Conservation (phyloP, 2,113 vertebrate genomes). For the Oceanites oceanicus region DNA sequence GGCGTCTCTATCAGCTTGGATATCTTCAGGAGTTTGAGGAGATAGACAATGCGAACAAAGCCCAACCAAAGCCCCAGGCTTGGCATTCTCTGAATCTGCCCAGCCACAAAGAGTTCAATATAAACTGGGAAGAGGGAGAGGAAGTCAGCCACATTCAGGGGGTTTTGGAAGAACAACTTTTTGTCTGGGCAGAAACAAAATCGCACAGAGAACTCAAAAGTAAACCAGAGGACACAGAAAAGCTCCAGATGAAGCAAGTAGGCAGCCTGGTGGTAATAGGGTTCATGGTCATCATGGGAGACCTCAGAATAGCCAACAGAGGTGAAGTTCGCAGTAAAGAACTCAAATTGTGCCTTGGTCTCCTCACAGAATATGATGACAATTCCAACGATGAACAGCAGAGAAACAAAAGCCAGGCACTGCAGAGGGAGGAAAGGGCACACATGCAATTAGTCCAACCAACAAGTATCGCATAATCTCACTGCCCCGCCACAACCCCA, state of each 20-base stretch:
- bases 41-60: neutral
- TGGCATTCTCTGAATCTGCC: neutral
- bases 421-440: neutral
- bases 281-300: neutral
- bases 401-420: slow-evolving; percentile 42
- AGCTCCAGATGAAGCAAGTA: slow-evolving; percentile 49
- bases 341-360: slow-evolving; percentile 30
- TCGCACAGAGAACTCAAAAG: slow-evolving; percentile 22
- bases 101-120: slow-evolving; percentile 3
- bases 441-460: neutral
- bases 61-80: neutral
- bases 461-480: neutral
- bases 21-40: slow-evolving; percentile 51
- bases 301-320: neutral
- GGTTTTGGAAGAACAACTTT: slow-evolving; percentile 46
- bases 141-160: slow-evolving; percentile 36
- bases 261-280: neutral
- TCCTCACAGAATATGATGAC: slow-evolving; percentile 58
- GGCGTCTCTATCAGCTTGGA: slow-evolving; percentile 42
- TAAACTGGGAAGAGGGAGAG: slow-evolving; percentile 55
- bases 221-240: slow-evolving; percentile 56
- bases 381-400: slow-evolving; percentile 49
- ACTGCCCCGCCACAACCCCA: neutral
- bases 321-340: slow-evolving; percentile 2
- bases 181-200: slow-evolving; percentile 55